A percentile compares a stretch with the other conserved stretches of the same genome.
Conservation (phyloP, 1,140 invertebrate species). For the Hylaeus volcanicus region DNA sequence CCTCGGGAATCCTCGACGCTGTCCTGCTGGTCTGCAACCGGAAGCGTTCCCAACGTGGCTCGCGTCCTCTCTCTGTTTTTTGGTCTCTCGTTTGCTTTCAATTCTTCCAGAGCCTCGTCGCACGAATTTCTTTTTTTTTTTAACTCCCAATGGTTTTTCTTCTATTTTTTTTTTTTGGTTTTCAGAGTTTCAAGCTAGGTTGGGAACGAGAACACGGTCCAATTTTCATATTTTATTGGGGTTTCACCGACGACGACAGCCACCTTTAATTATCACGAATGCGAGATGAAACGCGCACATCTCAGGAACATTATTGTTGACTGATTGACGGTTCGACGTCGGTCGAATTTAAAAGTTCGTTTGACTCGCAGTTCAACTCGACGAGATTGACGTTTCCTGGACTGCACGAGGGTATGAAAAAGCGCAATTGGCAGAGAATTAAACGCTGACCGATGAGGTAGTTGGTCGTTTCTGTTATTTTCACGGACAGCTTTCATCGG, state of each 20-base stretch:
- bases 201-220: conserved; percentile 68
- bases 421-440: conserved; percentile 19
- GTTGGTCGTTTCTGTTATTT: conserved; percentile 15
- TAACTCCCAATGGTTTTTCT: conserved; percentile 4
- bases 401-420: neutral
- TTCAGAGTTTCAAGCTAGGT: neutral
- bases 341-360: conserved; percentile 4
- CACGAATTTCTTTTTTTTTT: neutral
- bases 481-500: neutral
- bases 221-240: conserved; percentile 79
- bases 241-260: conserved; percentile 59
- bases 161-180: conserved; percentile 38
- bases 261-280: conserved; percentile 38
- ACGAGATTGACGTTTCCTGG: neutral
- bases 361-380: neutral
- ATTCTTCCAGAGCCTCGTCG: neutral
- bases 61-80: conserved; percentile 13
- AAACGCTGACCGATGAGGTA: neutral
- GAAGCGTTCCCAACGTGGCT: conserved; percentile 46
- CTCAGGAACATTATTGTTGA: neutral
- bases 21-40: conserved; percentile 49
- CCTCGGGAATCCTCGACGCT: conserved; percentile 68
- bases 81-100: conserved; percentile 15
- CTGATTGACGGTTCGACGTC: neutral
- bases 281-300: neutral